A percentile compares a stretch with the other conserved stretches of the same genome.
Evolutionary conservation across 2,888 invertebrate species (phyloP).

Genomic region (Leistus spinibarbis): DNA sequence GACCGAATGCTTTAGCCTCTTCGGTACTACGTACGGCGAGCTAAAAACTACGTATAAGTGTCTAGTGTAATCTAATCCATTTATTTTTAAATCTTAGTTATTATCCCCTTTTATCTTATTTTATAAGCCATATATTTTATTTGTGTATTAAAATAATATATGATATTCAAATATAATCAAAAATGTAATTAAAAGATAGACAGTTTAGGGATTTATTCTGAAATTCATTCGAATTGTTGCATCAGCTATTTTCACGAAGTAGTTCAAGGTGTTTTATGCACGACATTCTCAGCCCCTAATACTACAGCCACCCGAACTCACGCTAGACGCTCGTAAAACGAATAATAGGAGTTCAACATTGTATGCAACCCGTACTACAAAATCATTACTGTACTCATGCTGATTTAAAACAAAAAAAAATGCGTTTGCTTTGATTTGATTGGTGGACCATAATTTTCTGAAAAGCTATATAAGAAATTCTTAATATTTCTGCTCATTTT

Average conservation of each 20-base stretch:
- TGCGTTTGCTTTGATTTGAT: not conserved
- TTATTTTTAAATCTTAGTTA: no score
- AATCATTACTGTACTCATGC: not conserved
- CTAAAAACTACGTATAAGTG: no score
- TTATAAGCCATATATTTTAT: not conserved
- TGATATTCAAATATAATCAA: not conserved
- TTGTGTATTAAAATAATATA: not conserved
- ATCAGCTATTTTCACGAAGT: not conserved
- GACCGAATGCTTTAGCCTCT: no score
- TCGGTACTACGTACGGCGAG: no score
- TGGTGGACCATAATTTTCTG: not conserved
- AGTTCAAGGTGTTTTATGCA: not conserved
- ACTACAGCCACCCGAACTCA: not conserved
- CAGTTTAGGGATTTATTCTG: not conserved
- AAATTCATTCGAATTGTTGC: not conserved
- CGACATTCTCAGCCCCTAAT: not conserved
- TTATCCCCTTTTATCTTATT: not conserved
- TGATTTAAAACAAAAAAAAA: not conserved
- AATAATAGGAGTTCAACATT: not conserved
- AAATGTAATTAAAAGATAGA: not conserved
- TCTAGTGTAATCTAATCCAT: no score
- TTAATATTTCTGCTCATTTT: no score
- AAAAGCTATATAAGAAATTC: no score
- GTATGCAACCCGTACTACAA: not conserved
- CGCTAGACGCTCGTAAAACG: not conserved